These are phyloP conservation scores for Aquatica leii DNA, from an alignment of 2,888 invertebrate species.

Conservation along the genomic window DNA sequence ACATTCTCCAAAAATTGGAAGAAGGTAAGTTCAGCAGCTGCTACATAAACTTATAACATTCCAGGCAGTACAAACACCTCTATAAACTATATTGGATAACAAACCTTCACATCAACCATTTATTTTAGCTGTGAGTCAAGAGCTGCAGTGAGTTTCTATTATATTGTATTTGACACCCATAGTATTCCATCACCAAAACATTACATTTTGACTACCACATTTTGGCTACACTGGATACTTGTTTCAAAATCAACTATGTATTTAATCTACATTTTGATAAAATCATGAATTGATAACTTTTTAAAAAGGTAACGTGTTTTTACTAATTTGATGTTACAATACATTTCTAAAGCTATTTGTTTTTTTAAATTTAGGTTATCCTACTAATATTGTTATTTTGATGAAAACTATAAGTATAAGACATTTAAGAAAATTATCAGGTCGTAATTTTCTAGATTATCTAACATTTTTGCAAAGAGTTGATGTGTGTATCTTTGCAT, in stretches of 20 bases:
- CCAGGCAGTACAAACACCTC: neutral
- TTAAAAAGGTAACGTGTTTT: too few species aligned
- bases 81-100: neutral
- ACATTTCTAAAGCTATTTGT: too few species aligned
- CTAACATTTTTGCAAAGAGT: too few species aligned
- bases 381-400: too few species aligned
- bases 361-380: too few species aligned
- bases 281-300: neutral
- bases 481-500: too few species aligned
- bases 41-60: neutral
- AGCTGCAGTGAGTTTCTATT: slow-evolving; percentile 9
- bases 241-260: neutral
- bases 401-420: too few species aligned
- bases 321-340: too few species aligned
- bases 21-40: neutral
- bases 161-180: neutral
- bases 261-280: neutral
- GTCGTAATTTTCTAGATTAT: too few species aligned
- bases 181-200: neutral
- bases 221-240: neutral
- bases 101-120: slow-evolving; percentile 5
- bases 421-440: too few species aligned
- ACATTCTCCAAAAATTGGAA: neutral
- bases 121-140: slow-evolving; percentile 1
- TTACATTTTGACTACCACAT: neutral